Evolutionary conservation across 2,888 invertebrate genomes (phyloP), one percentile per base, ranked within the genome.

Genomic region (Chymomyza amoena): DNA sequence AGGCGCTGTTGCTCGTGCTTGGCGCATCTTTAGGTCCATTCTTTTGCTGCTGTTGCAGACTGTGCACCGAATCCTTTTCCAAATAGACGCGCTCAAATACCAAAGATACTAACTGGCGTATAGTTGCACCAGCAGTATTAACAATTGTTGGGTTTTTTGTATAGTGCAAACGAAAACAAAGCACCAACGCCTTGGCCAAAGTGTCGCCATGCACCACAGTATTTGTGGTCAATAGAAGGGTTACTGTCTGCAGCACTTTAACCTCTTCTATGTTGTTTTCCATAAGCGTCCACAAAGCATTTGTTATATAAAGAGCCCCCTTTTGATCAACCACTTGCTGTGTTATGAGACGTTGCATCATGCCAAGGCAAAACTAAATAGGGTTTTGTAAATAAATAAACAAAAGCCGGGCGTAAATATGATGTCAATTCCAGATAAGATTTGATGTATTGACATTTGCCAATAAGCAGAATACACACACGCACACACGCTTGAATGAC

Each of bases 41-140:
- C 50, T 69, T 70, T 28, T 81, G 80, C 16, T 80, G 78, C 32
- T 80, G 81, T 20, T 88, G 87, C n/a, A 87, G 57, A 28, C 78
- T 81, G 10, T 80, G 73, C 56, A 88, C 70, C 1, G 89, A 84
- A 70, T 89, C 89, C 60, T 89, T 90, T 39, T 90, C 90, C 61
- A 90, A 75, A 66, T 89, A 90, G 18, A 97, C 97, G 63, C 97
- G 93, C 89, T 98, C 98, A 92, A 97, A 97, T 4, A 97, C 97
- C 67, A 98, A 93, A 25, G 97, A 97, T 25, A 99, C 98, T 36
- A 99, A 93, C 90, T 99, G 99, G 25, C 99, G 93, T 32, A 99
- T 98, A 1, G 99, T 99, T 45, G 99, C 99, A 1, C 99, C 98
- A 7, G 99, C 99, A 13, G 99, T 98, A 91, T 99, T 99, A 63